These are phyloP conservation scores for Lamellibrachia columna DNA, from an alignment of 2,888 invertebrate genomes.

Conservation along the genomic window DNA sequence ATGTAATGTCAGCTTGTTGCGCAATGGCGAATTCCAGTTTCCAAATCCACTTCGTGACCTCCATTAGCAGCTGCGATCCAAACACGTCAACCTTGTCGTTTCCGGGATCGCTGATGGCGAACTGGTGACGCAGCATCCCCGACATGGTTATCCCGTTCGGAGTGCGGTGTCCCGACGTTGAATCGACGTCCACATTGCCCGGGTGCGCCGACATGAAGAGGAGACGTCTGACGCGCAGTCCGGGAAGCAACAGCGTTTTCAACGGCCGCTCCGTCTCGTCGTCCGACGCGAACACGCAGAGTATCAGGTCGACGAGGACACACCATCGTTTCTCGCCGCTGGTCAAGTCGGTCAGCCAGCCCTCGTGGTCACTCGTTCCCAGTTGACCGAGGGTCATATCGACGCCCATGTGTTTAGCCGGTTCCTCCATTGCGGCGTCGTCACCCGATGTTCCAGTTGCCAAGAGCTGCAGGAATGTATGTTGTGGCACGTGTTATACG, in stretches of 20 bases:
- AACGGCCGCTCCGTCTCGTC: not conserved
- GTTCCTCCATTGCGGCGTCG: not conserved
- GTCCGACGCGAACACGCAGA: not conserved
- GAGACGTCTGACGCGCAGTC: not conserved
- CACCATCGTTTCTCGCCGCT: not conserved
- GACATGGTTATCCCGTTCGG: constrained; percentile 1
- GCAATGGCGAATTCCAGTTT: not conserved
- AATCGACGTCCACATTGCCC: not conserved
- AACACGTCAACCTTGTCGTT: not conserved
- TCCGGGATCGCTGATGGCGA: not conserved
- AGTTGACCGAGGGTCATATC: not conserved
- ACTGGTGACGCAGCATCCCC: not conserved
- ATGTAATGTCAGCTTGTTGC: not conserved
- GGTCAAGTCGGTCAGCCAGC: not conserved
- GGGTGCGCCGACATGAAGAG: not conserved
- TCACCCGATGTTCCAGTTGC: not conserved
- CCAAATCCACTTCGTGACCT: not conserved
- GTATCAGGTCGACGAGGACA: not conserved
- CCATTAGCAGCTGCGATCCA: not conserved
- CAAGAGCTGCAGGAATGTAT: not conserved
- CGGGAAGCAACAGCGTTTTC: not conserved
- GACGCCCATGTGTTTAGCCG: not conserved
- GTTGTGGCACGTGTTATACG: not conserved
- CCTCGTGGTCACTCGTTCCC: not conserved
- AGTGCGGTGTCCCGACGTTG: not conserved